Conservation (phyloP, 2,888 invertebrate species). For the Tenodera sinensis region DNA sequence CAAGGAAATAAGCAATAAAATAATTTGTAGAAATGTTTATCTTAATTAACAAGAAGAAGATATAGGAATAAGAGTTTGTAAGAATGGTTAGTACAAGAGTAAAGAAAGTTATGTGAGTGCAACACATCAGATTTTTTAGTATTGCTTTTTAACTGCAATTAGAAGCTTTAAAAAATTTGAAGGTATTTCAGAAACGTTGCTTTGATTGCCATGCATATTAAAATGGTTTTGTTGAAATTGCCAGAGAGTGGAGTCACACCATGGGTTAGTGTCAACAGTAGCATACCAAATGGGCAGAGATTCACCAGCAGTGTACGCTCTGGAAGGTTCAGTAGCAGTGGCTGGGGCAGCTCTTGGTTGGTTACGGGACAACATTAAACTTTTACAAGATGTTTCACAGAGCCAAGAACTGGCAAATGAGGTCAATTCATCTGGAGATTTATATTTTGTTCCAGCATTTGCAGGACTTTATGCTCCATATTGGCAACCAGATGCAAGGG, state of each 20-base stretch:
- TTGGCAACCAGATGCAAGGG: constrained; percentile 91
- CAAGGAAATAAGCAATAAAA: too few relatives aligned
- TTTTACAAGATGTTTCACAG: constrained; percentile 65
- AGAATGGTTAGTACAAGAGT: too few relatives aligned
- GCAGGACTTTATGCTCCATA: constrained; percentile 94
- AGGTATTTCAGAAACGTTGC: too few relatives aligned
- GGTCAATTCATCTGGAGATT: constrained; percentile 66
- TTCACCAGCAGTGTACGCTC: constrained; percentile 73
- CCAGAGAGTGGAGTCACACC: constrained; percentile 76
- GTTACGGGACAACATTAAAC: constrained; percentile 81
- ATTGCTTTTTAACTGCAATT: too few relatives aligned
- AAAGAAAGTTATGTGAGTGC: too few relatives aligned
- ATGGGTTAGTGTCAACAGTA: constrained; percentile 87
- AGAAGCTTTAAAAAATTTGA: too few relatives aligned
- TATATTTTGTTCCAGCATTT: constrained; percentile 97
- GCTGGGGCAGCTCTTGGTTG: constrained; percentile 88
- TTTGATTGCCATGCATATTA: not conserved
- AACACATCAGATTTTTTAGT: too few relatives aligned
- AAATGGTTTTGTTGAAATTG: not conserved
- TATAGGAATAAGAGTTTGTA: too few relatives aligned
- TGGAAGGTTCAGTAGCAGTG: constrained; percentile 87
- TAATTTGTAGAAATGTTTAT: too few relatives aligned
- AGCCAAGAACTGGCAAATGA: constrained; percentile 61
- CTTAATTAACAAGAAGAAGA: too few relatives aligned
- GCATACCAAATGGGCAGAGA: constrained; percentile 83